Evolutionary conservation across 2,888 invertebrate species (phyloP), one percentile per base, ranked within the genome.

Genomic region (Leistus spinibarbis): DNA sequence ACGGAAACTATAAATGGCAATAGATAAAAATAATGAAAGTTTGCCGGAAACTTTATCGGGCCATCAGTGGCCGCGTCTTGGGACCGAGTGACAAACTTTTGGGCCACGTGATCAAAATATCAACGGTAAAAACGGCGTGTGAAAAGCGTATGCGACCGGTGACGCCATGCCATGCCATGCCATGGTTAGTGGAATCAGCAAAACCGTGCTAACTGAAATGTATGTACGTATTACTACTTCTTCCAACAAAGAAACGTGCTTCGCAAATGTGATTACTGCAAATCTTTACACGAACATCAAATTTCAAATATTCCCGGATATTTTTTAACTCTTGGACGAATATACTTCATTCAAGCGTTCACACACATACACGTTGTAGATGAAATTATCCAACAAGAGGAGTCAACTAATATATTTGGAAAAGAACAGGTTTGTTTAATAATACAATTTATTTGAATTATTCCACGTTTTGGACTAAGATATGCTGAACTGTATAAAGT

Each of bases 81-180:
- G 20, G 60, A 16, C 20, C 7, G 20, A 19, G 22, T 60, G 60
- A 20, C 60, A 22, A 60, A 60, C 5, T 60, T 60, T 60, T 10
- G 10, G 20, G 22, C 20, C 17, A 60, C 60, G 60, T 60, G 60
- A 60, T 60, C 10, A 60, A 60, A 60, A 60, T 60, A 60, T 60
- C 60, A 60, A 60, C 60, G 10, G 17, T 19, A 60, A 60, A 60
- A 60, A 40, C 7, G 20, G 1, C 60, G 19, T 60, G 60, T 60
- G 60, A 60, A 60, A 60, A 19, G 19, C 22, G 60, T 60, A 60
- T 19, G 60, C 17, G 2, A 20, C 60, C 7, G 16, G 40, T 40
- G 40, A 40, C 10, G 40, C 40, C 5, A 40, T 40, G n/a, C n/a
- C n/a, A n/a, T n/a, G n/a, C n/a, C n/a, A n/a, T n/a, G n/a, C n/a